Conservation (phyloP, 2,113 vertebrate genomes). For the Cyprinodon tularosa region DNA sequence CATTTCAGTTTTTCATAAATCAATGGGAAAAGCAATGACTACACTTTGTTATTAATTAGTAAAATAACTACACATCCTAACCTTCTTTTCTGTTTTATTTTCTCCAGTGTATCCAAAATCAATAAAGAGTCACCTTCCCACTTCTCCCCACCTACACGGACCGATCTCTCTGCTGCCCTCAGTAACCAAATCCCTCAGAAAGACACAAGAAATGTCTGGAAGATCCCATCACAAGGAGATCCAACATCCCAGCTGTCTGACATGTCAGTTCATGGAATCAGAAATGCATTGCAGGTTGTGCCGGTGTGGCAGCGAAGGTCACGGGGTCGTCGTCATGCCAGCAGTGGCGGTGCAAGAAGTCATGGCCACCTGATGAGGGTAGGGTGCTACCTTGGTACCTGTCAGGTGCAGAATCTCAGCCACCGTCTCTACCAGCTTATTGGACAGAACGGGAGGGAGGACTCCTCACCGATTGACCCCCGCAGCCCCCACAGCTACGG, state of each 20-base stretch:
- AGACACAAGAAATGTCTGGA: conserved; percentile 59
- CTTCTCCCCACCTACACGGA: conserved; percentile 20
- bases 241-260: conserved; percentile 28
- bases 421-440: conserved; percentile 90
- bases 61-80: not conserved
- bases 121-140: conserved; percentile 24
- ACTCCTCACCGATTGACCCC: conserved; percentile 85
- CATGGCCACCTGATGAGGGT: conserved; percentile 81
- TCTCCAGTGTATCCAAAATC: conserved; percentile 29
- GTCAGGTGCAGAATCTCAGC: conserved; percentile 91
- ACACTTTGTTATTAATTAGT: not conserved
- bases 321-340: conserved; percentile 72
- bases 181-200: conserved; percentile 41
- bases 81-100: not conserved
- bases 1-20: not conserved
- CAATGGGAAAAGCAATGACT: not conserved
- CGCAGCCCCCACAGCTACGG: conserved; percentile 91
- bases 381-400: conserved; percentile 89
- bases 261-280: conserved; percentile 12
- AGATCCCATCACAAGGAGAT: conserved; percentile 54
- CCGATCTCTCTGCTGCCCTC: conserved; percentile 21
- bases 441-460: conserved; percentile 79
- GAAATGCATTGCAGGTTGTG: conserved; percentile 6
- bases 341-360: conserved; percentile 19
- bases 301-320: conserved; percentile 17